Conservation (phyloP, 2,113 vertebrate species). For the Labeo rohita region DNA sequence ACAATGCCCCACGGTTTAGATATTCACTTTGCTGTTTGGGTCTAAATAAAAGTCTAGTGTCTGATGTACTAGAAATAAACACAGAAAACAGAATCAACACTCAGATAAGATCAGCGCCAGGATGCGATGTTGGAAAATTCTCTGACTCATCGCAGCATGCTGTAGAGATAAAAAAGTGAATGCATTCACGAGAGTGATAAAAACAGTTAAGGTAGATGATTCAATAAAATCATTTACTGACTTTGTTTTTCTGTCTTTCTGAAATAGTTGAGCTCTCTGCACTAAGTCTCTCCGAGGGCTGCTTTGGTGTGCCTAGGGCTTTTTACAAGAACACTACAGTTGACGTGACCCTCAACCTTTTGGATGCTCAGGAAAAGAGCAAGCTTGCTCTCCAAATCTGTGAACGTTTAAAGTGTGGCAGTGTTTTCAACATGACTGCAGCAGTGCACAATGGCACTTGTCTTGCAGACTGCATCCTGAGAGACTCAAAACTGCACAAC, state of each 20-base stretch:
- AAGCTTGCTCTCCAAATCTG: slow-evolving; percentile 38
- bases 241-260: slow-evolving; percentile 8
- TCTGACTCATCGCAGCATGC: background rate
- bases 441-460: slow-evolving; percentile 29
- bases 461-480: slow-evolving; percentile 50
- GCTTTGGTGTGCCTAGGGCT: slow-evolving; percentile 44
- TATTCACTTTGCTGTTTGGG: slow-evolving; percentile 35
- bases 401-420: slow-evolving; percentile 47
- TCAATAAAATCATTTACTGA: background rate
- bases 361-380: background rate
- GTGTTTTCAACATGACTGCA: background rate
- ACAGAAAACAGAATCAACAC: background rate
- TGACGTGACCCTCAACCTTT: slow-evolving; percentile 8
- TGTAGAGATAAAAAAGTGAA: background rate
- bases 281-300: slow-evolving; percentile 40
- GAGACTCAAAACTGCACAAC: slow-evolving; percentile 41
- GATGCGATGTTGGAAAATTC: slow-evolving; percentile 5
- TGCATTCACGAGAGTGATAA: background rate
- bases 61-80: slow-evolving; percentile 25
- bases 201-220: background rate
- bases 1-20: slow-evolving; percentile 29
- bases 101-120: background rate
- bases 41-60: slow-evolving; percentile 28
- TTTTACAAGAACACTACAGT: slow-evolving; percentile 25
- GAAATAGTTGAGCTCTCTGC: slow-evolving; percentile 20